Evolutionary conservation across 2,888 invertebrate genomes (phyloP).

Genomic region (Patella caerulea): DNA sequence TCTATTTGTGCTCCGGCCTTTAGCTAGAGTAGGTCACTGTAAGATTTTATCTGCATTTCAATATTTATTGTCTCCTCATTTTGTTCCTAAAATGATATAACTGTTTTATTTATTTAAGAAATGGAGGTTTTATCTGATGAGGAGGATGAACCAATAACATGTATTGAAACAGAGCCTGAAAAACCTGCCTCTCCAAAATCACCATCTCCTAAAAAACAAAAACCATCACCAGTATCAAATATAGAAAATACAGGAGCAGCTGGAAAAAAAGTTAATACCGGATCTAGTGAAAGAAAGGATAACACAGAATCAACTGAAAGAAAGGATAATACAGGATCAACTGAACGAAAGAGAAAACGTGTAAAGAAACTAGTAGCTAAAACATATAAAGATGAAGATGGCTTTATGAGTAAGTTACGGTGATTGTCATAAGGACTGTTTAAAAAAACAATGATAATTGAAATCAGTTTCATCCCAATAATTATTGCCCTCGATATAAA

Average conservation of each 20-base stretch:
- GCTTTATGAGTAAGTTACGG: constrained; percentile 66
- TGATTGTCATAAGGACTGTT: background rate
- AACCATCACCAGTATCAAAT: constrained; percentile 5
- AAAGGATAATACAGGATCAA: constrained; percentile 25
- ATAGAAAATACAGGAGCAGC: constrained; percentile 20
- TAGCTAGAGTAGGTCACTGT: too few species aligned
- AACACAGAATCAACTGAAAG: constrained; percentile 26
- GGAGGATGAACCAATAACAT: constrained; percentile 36
- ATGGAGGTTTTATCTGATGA: constrained; percentile 28
- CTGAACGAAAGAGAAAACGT: constrained; percentile 41
- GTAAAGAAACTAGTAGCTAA: constrained; percentile 63
- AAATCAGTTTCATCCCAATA: background rate
- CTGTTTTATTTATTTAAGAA: too few species aligned
- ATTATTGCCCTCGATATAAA: background rate
- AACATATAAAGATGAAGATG: constrained; percentile 69
- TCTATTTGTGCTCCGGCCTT: too few species aligned
- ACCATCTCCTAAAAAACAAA: background rate
- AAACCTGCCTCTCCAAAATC: background rate
- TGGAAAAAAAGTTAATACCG: constrained; percentile 27
- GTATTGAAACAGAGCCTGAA: constrained; percentile 28
- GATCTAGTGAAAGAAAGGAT: constrained; percentile 25
- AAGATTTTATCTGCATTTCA: too few species aligned
- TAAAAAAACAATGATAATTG: background rate
- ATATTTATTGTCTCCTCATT: too few species aligned
- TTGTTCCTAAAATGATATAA: too few species aligned